Evolutionary conservation across 1,140 invertebrate species (phyloP).

Genomic region (Drosophila ananassae): DNA sequence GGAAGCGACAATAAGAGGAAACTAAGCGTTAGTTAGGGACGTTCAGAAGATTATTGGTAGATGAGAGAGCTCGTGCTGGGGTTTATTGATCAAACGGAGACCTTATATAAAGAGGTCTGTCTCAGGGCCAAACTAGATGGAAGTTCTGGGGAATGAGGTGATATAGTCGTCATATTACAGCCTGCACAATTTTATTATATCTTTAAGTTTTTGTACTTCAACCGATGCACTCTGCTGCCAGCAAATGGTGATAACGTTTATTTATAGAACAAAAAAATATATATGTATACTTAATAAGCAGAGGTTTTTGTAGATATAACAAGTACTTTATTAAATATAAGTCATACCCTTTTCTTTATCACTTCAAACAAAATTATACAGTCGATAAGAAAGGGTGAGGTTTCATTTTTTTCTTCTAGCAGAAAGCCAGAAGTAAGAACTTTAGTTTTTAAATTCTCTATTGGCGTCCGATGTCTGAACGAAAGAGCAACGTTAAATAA

Average conservation of each 20-base stretch:
- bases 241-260: conserved; percentile 1
- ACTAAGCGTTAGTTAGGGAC: background rate
- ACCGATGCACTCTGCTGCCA: background rate
- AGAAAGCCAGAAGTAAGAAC: background rate
- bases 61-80: background rate
- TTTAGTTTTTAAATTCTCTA: background rate
- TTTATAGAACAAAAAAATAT: conserved; percentile 2
- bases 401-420: background rate
- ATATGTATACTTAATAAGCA: background rate
- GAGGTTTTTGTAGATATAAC: background rate
- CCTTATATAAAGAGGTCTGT: too few relatives aligned
- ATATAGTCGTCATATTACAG: background rate
- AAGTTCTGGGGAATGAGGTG: background rate
- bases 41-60: conserved; percentile 12
- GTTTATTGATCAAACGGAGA: background rate
- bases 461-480: conserved; percentile 8
- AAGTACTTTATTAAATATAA: background rate
- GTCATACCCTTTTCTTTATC: too few relatives aligned
- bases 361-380: too few relatives aligned
- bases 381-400: background rate
- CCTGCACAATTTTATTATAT: background rate
- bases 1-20: conserved; percentile 12
- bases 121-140: background rate
- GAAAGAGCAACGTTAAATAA: conserved; percentile 3
- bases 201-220: background rate